These are phyloP conservation scores for Eurosta solidaginis DNA, from an alignment of 1,140 invertebrate genomes.

Conservation along the genomic window DNA sequence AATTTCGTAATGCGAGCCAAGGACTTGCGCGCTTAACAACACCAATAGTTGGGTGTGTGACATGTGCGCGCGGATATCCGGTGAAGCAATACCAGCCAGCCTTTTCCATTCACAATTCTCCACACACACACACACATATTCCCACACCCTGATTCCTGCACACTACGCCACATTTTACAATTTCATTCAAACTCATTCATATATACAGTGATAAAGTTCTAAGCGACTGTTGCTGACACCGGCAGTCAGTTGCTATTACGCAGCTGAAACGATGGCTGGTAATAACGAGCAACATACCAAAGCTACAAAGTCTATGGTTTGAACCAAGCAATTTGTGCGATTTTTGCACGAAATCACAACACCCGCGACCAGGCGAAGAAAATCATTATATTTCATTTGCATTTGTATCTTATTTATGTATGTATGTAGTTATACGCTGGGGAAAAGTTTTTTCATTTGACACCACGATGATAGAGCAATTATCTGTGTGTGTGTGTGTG, in stretches of 20 bases:
- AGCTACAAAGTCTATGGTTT: no score
- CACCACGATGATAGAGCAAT: not conserved
- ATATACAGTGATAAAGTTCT: not conserved
- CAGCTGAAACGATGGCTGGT: not conserved
- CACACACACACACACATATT: no score
- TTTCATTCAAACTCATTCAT: conserved; percentile 11
- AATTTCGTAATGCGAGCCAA: conserved; percentile 1
- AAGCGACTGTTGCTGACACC: conserved; percentile 21
- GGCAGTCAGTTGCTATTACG: not conserved
- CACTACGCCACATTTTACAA: not conserved
- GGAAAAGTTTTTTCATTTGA: not conserved
- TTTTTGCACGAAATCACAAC: not conserved
- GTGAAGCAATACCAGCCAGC: not conserved
- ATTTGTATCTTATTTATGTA: not conserved
- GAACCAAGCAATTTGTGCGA: not conserved
- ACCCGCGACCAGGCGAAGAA: not conserved
- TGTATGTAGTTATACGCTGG: not conserved
- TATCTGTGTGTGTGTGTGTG: not conserved
- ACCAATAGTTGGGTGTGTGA: not conserved
- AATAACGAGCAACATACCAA: not conserved
- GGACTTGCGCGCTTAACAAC: not conserved
- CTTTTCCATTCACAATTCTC: not conserved
- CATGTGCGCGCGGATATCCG: not conserved
- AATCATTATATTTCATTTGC: not conserved
- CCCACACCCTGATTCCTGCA: not conserved